Evolutionary conservation across 2,797 vertebrate genomes (phyloP), one percentile per base, ranked within the genome.

Genomic region (Steatocranus sp.): DNA sequence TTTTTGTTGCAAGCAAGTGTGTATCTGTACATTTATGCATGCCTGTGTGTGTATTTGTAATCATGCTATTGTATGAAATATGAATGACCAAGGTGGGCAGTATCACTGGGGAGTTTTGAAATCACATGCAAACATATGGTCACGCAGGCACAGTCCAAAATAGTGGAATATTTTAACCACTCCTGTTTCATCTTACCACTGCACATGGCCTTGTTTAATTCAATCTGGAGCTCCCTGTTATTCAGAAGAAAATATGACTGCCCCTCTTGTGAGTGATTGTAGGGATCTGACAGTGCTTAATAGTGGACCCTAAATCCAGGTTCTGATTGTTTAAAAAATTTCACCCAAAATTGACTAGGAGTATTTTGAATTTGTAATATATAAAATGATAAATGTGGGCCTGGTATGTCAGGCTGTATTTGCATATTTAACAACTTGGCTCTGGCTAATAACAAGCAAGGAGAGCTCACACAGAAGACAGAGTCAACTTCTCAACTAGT

Each of bases 51-150:
- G 80, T 83, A 85, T 92, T 84, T 88, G 87, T 83, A 89, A 88
- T 91, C 86, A 83, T 88, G 88, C 88, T 78, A 81, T 85, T 73
- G 91, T 92, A 93, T 91, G 90, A 93, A 91, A 91, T 87, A 83
- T 92, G 92, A 89, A 91, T 93, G 89, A 90, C 77, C 78, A 88
- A 91, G 89, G 87, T 85, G 87, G 73, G 48, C 75, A 8, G 77
- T 88, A 88, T 94, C 92, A 91, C 90, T 61, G 63, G 92, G 88
- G 91, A 91, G 43, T 81, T 87, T 89, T 89, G 80, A 93, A 90
- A 89, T 84, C 68, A 18, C 83, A 70, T 80, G 81, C 75, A 89
- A 74, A 81, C 81, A 87, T 83, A 20, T 50, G 17, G 25, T 76
- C 84, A 76, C 53, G 48, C 51, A 25, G 11, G 51, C 83, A 87